Base-by-base conservation (phyloP, 2,888 invertebrate species). In the Tiliacea aurago region DNA sequence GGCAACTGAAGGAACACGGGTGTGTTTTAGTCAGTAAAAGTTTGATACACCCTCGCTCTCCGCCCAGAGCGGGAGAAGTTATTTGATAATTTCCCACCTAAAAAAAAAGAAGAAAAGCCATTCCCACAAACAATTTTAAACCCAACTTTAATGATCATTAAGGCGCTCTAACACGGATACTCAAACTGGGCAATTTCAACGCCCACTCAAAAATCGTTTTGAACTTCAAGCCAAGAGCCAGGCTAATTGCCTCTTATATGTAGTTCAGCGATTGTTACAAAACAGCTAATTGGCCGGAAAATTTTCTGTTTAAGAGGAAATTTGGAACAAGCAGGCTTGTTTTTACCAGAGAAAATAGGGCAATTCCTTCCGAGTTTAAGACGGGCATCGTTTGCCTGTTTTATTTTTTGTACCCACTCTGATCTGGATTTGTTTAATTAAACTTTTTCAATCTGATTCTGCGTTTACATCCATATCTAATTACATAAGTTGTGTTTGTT, bases 161-260 rank as follows among this genome's bases (percentile, higher is more conserved):
- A 37, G 13, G 23, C 20, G 28, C 4, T 41, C 18, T 47, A 7
- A 41, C 3, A 10, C 7, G 7, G 6, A 45, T 11, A 20, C 23
- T 56, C 5, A 64, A 61, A 18, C 3, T 4, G 3, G 18, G 43
- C 37, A 53, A 66, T 66, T 71, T 51, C 20, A 53, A 66, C 11
- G 18, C 45, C 4, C 10, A 7, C 23, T 68, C 28, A 37, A 56
- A 10, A 49, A 43, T 37, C 51, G 5, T 41, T 28, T 43, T 28
- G 3, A 58, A 15, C 1, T 47, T 67, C 10, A 45, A 62, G 13
- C 33, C 18, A 15, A 43, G 15, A 18, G 47, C n/a, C n/a, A n/a
- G n/a, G n/a, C 45, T 70, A 63, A 76, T 63, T 51, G 58, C 51
- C 2, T 10, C 18, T 37, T 37, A 37, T 37, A 18, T 6, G 23